These are phyloP conservation scores for Myotis davidii DNA, from an alignment of 2,113 vertebrate genomes.

Conservation along the genomic window DNA sequence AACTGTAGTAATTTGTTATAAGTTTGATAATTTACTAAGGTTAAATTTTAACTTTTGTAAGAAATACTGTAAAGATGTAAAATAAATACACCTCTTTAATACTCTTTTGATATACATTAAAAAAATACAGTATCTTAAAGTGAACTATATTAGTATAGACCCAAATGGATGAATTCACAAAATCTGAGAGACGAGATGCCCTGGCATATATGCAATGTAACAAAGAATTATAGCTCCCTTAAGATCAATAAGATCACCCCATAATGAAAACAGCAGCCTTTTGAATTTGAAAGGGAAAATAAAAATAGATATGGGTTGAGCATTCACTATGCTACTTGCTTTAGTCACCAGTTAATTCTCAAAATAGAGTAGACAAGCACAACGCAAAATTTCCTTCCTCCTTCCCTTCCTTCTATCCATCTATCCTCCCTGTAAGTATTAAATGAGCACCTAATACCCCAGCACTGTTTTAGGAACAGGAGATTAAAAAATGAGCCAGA, in stretches of 20 bases:
- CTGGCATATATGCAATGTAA: neutral
- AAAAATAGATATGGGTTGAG: neutral
- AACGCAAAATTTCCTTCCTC: neutral
- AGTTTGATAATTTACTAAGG: neutral
- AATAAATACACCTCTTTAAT: neutral
- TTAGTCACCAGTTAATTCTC: neutral
- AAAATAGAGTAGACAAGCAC: neutral
- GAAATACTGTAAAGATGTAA: neutral
- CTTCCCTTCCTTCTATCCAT: neutral
- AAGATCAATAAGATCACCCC: no score
- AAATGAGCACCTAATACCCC: neutral
- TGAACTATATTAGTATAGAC: neutral
- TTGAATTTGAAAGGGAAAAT: conserved; percentile 38
- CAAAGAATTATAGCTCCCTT: neutral
- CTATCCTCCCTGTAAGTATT: neutral
- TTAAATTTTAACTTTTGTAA: neutral
- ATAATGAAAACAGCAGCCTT: neutral
- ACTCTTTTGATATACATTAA: neutral
- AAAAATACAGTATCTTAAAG: neutral
- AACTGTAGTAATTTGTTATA: neutral
- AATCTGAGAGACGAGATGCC: neutral
- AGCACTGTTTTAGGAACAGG: neutral
- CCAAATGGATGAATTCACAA: neutral
- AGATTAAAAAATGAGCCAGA: neutral
- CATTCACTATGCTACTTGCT: neutral